A percentile compares a stretch with the other conserved stretches of the same genome.
Conservation (phyloP, 2,888 invertebrate genomes). For the Platycheirus rosarum region DNA sequence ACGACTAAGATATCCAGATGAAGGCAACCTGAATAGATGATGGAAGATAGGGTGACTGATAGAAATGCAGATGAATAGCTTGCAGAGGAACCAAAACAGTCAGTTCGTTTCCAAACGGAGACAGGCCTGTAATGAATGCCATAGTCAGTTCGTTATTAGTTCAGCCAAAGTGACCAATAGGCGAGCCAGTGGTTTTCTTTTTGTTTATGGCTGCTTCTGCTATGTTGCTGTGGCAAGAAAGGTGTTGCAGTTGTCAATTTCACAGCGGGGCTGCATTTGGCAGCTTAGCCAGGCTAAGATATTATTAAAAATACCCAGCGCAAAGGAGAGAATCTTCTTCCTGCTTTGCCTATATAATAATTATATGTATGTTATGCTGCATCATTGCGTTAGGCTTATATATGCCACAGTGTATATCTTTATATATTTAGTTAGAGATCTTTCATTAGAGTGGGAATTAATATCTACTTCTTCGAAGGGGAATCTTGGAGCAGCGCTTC, state of each 20-base stretch:
- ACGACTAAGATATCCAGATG: conserved; percentile 64
- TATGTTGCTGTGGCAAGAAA: conserved; percentile 39
- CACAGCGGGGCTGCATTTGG: conserved; percentile 63
- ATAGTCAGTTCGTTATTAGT: conserved; percentile 72
- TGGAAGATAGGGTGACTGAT: conserved; percentile 70
- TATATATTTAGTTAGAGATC: conserved; percentile 40
- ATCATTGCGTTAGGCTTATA: conserved; percentile 39
- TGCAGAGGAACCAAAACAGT: conserved; percentile 36
- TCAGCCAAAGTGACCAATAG: conserved; percentile 69
- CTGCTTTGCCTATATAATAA: conserved; percentile 60
- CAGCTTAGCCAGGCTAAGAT: conserved; percentile 37
- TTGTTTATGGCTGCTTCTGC: not conserved
- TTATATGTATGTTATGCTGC: conserved; percentile 56
- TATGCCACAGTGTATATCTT: not conserved
- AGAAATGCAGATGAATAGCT: conserved; percentile 71
- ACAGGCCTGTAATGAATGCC: conserved; percentile 72
- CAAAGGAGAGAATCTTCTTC: conserved; percentile 48
- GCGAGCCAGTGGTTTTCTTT: conserved; percentile 38
- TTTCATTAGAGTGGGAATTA: conserved; percentile 67
- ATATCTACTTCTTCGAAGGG: conserved; percentile 16
- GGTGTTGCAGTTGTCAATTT: conserved; percentile 74
- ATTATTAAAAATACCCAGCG: conserved; percentile 52
- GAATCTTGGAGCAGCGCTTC: conserved; percentile 11
- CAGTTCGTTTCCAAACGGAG: conserved; percentile 55
- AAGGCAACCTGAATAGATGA: conserved; percentile 68